Evolutionary conservation across 2,797 vertebrate genomes (phyloP).

Genomic region (Malacoctenus gilli): DNA sequence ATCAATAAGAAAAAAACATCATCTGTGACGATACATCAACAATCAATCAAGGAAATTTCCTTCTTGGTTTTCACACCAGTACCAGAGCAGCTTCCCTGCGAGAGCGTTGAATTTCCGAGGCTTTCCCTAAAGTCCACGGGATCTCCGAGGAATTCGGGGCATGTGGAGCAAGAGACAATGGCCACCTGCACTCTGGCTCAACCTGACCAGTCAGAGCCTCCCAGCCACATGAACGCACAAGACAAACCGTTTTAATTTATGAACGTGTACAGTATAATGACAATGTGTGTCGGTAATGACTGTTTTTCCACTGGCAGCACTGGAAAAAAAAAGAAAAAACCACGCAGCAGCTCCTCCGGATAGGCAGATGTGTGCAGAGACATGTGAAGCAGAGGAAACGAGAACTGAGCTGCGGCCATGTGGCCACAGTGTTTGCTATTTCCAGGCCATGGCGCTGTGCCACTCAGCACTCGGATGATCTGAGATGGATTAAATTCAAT

Average conservation of each 20-base stretch:
- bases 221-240: slow-evolving; percentile 11
- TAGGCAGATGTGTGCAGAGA: background rate
- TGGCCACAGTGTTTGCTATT: slow-evolving; percentile 32
- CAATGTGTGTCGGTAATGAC: slow-evolving; percentile 7
- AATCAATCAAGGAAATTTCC: too few species aligned
- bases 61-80: too few species aligned
- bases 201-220: slow-evolving; percentile 9
- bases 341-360: background rate
- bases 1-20: too few species aligned
- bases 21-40: too few species aligned
- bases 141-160: slow-evolving; percentile 57
- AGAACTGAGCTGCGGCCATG: slow-evolving; percentile 1
- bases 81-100: background rate
- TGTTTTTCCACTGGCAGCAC: slow-evolving; percentile 3
- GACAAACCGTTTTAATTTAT: slow-evolving; percentile 5
- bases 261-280: background rate
- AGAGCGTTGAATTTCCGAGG: background rate
- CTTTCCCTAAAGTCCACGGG: slow-evolving; percentile 20
- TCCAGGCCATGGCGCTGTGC: slow-evolving; percentile 30
- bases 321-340: too few species aligned
- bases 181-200: slow-evolving; percentile 29
- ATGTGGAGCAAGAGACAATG: slow-evolving; percentile 59
- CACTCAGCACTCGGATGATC: slow-evolving; percentile 30
- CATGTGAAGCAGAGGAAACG: slow-evolving; percentile 5
- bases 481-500: slow-evolving; percentile 26